A percentile compares a stretch with the other conserved stretches of the same genome.
Evolutionary conservation across 2,113 vertebrate genomes (phyloP).

Genomic region (Cyprinodon variegatus): DNA sequence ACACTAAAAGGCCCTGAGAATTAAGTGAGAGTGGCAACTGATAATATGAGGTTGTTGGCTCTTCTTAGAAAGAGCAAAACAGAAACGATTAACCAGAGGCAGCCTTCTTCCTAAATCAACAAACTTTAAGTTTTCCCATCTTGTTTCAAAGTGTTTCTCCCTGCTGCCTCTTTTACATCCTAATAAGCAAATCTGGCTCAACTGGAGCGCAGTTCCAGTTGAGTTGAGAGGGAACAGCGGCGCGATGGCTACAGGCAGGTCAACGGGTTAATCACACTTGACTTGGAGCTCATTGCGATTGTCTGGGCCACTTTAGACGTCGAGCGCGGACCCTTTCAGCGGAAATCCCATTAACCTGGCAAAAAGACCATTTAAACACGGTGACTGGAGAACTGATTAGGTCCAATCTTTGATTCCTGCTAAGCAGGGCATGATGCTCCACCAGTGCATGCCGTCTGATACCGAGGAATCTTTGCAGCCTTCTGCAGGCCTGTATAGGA

Average conservation of each 20-base stretch:
- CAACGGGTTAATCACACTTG: conserved; percentile 76
- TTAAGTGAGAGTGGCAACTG: not conserved
- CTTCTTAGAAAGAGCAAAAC: not conserved
- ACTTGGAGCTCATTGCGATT: conserved; percentile 70
- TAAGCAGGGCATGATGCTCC: conserved; percentile 40
- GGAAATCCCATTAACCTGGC: conserved; percentile 79
- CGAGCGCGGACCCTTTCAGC: conserved; percentile 56
- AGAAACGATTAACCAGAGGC: not conserved
- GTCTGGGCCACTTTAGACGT: conserved; percentile 72
- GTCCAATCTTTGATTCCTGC: conserved; percentile 62
- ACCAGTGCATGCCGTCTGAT: conserved; percentile 6
- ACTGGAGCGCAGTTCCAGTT: conserved; percentile 32
- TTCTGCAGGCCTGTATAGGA: conserved; percentile 11
- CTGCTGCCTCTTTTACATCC: conserved; percentile 33
- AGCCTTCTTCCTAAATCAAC: no score
- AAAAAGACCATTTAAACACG: conserved; percentile 70
- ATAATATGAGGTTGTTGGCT: not conserved
- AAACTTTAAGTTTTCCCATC: not conserved
- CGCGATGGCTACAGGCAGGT: conserved; percentile 57
- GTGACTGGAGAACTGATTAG: conserved; percentile 69
- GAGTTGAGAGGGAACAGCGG: conserved; percentile 47
- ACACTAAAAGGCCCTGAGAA: no score
- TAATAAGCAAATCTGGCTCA: conserved; percentile 40
- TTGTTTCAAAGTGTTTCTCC: not conserved
- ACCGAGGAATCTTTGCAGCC: conserved; percentile 7